phyloP scores from a whole-genome alignment of 2,113 vertebrate genomes.

The Pionites leucogaster region DNA sequence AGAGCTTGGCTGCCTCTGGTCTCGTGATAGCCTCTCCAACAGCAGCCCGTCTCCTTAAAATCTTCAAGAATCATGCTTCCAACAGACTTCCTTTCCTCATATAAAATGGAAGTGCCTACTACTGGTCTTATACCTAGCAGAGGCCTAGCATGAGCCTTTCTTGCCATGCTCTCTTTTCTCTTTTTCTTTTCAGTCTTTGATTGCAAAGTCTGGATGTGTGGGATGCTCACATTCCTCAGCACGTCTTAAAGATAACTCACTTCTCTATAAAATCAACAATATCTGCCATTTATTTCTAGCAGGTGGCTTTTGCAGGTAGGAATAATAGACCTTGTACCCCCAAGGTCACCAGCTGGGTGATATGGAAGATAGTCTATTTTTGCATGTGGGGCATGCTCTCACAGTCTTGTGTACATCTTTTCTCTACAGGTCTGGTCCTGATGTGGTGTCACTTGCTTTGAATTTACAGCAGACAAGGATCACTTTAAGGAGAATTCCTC shows the following conservation, averaged over 20 bases:
- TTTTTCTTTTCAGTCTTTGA: background rate
- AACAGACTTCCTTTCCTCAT: background rate
- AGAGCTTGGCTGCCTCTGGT: background rate
- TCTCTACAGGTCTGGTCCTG: background rate
- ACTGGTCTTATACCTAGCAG: background rate
- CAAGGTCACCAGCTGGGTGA: background rate
- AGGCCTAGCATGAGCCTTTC: background rate
- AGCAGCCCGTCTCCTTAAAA: background rate
- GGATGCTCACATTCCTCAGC: background rate
- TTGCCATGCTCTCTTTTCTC: background rate
- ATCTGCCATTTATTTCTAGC: background rate
- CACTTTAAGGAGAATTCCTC: background rate
- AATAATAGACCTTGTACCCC: background rate
- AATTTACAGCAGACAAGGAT: background rate
- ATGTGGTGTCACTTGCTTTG: background rate
- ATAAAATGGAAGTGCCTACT: background rate
- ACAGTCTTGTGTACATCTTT: background rate
- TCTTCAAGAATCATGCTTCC: background rate
- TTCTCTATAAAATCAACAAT: background rate
- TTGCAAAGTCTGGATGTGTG: background rate
- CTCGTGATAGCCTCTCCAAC: background rate
- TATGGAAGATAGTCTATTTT: background rate
- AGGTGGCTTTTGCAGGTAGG: background rate
- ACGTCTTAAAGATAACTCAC: background rate
- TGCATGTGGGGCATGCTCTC: background rate